phyloP scores from a whole-genome alignment of 2,888 invertebrate species.

The Ptychoptera albimana region DNA sequence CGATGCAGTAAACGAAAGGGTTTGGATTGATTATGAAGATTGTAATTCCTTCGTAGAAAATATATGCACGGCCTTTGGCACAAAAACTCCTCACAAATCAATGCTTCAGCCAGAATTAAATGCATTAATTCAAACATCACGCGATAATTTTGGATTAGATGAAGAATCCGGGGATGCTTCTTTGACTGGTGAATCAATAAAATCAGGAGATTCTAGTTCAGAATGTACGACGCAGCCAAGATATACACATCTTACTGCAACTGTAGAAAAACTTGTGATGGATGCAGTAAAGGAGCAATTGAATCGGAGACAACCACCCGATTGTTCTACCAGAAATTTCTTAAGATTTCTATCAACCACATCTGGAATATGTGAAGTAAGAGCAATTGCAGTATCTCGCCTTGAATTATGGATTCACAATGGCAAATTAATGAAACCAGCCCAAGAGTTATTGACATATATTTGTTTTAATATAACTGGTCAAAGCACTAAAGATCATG shows the following conservation, averaged over 20 bases:
- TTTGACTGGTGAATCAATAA: conserved; percentile 27
- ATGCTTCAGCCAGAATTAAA: conserved; percentile 15
- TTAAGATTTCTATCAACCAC: conserved; percentile 70
- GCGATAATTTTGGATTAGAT: conserved; percentile 18
- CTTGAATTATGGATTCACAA: conserved; percentile 92
- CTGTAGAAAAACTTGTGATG: conserved; percentile 63
- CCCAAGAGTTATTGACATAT: conserved; percentile 80
- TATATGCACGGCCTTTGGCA: conserved; percentile 42
- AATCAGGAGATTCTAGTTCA: conserved; percentile 28
- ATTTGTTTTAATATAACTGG: conserved; percentile 81
- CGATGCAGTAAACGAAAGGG: conserved; percentile 81
- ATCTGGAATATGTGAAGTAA: conserved; percentile 69
- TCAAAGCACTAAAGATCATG: conserved; percentile 46
- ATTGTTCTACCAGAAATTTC: conserved; percentile 77
- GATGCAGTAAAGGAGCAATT: conserved; percentile 82
- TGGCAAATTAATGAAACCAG: conserved; percentile 81
- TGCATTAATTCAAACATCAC: conserved; percentile 14
- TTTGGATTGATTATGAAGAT: conserved; percentile 87
- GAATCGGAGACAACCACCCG: conserved; percentile 67
- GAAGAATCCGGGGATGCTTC: conserved; percentile 36
- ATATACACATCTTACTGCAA: conserved; percentile 36
- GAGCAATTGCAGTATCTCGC: conserved; percentile 31
- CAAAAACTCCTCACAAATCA: conserved; percentile 20
- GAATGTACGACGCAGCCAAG: conserved; percentile 36
- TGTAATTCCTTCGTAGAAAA: conserved; percentile 86